A percentile compares a stretch with the other conserved stretches of the same genome.
These are phyloP conservation scores for Paradisaea rubra DNA, from an alignment of 2,113 vertebrate species.

Conservation along the genomic window DNA sequence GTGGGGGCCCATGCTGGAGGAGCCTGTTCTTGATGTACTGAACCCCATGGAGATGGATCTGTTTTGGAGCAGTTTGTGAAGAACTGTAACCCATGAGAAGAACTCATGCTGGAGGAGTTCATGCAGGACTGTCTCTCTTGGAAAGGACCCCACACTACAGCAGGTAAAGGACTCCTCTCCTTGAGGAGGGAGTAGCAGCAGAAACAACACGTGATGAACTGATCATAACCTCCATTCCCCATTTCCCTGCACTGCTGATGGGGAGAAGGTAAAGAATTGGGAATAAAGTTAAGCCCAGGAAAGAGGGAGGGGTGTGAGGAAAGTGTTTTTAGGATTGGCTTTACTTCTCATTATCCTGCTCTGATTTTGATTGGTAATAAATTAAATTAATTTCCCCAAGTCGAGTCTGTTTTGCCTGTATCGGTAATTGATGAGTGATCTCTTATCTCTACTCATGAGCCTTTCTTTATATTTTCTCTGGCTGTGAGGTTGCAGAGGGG, in stretches of 20 bases:
- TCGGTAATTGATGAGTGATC: not conserved
- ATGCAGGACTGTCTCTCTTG: not conserved
- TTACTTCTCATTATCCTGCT: not conserved
- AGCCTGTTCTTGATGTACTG: not conserved
- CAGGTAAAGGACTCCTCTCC: not conserved
- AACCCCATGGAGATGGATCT: not conserved
- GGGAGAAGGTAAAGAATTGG: not conserved
- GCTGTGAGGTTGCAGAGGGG: not conserved
- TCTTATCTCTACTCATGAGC: not conserved
- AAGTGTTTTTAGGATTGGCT: not conserved
- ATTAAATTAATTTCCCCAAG: not conserved
- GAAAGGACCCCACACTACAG: not conserved
- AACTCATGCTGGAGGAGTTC: not conserved
- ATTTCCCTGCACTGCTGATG: not conserved
- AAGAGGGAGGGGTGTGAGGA: not conserved
- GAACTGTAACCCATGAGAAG: not conserved
- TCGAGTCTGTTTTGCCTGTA: not conserved
- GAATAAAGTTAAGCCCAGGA: not conserved
- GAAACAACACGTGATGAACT: not conserved
- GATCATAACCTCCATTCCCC: not conserved
- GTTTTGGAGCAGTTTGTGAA: not conserved
- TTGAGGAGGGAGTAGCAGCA: not conserved
- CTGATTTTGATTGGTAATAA: not conserved
- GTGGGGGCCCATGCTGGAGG: not conserved
- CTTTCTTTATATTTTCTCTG: not conserved